Percentiles rank a stretch among this genome's conserved stretches.
Conservation (phyloP, 2,797 vertebrate genomes). For the Crocodylus rhombifer region DNA sequence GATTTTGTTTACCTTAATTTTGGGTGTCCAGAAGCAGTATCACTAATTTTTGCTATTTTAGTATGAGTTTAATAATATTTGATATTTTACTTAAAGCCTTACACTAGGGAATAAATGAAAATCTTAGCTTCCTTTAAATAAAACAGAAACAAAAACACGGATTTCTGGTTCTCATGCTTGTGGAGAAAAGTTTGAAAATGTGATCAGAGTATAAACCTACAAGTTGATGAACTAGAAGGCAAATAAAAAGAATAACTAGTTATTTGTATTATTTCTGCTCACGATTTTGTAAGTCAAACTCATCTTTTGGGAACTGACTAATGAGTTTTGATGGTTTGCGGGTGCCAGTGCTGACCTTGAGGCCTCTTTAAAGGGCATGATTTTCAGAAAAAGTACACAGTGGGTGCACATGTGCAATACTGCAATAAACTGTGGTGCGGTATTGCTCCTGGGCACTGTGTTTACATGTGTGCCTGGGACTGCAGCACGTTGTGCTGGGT, state of each 20-base stretch:
- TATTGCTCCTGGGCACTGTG: no score
- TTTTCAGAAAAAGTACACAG: not conserved
- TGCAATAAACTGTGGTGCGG: no score
- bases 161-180: not conserved
- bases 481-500: no score
- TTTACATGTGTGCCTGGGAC: no score
- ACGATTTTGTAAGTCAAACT: not conserved
- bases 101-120: not conserved
- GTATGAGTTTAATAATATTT: not conserved
- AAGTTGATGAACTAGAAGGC: not conserved
- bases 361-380: not conserved
- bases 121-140: not conserved
- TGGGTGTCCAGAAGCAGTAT: accelerated
- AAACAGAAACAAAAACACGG: not conserved
- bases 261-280: not conserved
- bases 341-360: not conserved
- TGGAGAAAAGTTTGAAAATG: not conserved
- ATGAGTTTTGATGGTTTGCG: not conserved
- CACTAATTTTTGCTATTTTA: not conserved
- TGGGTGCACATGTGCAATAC: no score
- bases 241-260: not conserved
- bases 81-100: not conserved
- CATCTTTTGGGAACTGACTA: not conserved
- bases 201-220: not conserved
- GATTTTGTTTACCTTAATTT: not conserved